phyloP scores from a whole-genome alignment of 2,797 vertebrate genomes.

The Molossus alvarezi region DNA sequence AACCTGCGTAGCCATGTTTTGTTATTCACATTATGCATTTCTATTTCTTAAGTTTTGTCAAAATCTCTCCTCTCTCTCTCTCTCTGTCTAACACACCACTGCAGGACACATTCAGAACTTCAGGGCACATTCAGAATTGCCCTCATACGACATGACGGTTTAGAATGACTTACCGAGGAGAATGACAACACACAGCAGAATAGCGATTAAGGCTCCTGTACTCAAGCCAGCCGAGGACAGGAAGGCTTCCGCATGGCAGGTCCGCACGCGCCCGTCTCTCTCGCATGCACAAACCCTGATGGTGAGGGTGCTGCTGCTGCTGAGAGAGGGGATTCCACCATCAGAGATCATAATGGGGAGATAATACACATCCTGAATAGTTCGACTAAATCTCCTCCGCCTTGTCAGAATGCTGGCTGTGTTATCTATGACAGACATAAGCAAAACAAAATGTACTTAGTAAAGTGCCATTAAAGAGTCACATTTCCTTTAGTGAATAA shows the following conservation, averaged over 20 bases:
- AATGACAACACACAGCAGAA: slow-evolving; percentile 97
- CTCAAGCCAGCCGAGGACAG: slow-evolving; percentile 97
- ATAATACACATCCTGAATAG: slow-evolving; percentile 95
- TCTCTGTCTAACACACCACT: neutral
- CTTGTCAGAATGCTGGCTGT: slow-evolving; percentile 96
- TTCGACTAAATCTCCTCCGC: slow-evolving; percentile 95
- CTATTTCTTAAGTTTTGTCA: neutral
- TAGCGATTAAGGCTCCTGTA: slow-evolving; percentile 98
- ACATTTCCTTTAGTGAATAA: slow-evolving; percentile 72
- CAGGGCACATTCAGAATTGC: accelerated
- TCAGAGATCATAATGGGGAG: slow-evolving; percentile 97
- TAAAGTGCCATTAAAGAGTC: slow-evolving; percentile 65
- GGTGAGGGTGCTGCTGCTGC: slow-evolving; percentile 97
- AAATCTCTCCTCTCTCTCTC: neutral
- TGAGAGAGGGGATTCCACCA: slow-evolving; percentile 95
- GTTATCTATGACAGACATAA: slow-evolving; percentile 93
- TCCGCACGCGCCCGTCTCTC: slow-evolving; percentile 93
- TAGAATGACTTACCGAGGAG: slow-evolving; percentile 94
- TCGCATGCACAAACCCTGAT: slow-evolving; percentile 97
- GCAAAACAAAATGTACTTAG: slow-evolving; percentile 74
- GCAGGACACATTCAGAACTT: accelerated
- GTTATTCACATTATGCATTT: no score
- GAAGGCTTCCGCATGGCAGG: slow-evolving; percentile 96
- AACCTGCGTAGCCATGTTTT: neutral
- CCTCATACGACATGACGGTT: accelerated